Conservation (phyloP, 2,113 vertebrate genomes). For the Apistogramma diplotaenia region DNA sequence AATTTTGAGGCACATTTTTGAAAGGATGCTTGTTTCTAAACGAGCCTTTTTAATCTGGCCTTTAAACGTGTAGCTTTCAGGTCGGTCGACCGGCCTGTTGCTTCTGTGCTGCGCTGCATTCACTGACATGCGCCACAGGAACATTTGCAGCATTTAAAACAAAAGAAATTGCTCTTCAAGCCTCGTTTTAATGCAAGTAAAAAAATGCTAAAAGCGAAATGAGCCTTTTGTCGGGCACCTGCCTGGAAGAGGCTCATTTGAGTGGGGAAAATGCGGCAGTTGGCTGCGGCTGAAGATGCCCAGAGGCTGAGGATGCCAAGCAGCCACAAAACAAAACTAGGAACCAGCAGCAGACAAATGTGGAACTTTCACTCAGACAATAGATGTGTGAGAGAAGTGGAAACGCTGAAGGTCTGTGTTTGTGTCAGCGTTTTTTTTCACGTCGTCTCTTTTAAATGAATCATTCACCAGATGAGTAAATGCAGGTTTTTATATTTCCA, state of each 20-base stretch:
- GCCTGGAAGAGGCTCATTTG: not conserved
- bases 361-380: constrained; percentile 60
- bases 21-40: not conserved
- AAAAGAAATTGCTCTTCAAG: not conserved
- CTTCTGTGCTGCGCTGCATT: not conserved
- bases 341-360: constrained; percentile 58
- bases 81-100: not conserved
- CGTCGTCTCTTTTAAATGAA: not conserved
- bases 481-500: not conserved
- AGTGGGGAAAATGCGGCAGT: constrained; percentile 42
- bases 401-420: constrained; percentile 6
- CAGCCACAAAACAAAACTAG: constrained; percentile 35
- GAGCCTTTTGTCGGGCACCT: not conserved
- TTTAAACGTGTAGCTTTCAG: not conserved
- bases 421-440: no score
- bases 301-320: not conserved
- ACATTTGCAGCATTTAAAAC: not conserved
- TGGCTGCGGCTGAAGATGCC: constrained; percentile 40
- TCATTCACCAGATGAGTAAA: not conserved
- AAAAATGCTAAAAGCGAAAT: not conserved
- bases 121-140: not conserved
- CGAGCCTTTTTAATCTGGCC: not conserved
- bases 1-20: not conserved
- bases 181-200: not conserved
- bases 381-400: constrained; percentile 35